Conservation (phyloP, 92 coral and sea anemone species). For the Porites rus region DNA sequence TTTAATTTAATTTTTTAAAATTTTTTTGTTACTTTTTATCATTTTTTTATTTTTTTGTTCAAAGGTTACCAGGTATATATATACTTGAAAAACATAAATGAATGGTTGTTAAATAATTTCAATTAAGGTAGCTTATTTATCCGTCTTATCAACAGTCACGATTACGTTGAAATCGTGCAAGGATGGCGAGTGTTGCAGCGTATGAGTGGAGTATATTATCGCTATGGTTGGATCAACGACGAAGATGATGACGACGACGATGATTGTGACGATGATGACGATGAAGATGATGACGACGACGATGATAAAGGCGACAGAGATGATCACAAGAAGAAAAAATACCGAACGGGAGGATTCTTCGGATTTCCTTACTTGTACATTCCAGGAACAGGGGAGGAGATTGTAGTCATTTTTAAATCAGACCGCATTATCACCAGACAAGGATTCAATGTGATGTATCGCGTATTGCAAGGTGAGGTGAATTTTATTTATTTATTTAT, state of each 20-base stretch:
- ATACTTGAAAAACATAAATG: too few relatives aligned
- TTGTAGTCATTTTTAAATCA: conserved; percentile 19
- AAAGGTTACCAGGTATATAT: too few relatives aligned
- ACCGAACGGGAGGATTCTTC: conserved; percentile 1
- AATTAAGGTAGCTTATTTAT: background rate
- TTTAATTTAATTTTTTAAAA: too few relatives aligned
- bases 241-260: conserved; percentile 16
- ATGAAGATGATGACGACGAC: conserved; percentile 36
- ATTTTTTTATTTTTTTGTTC: too few relatives aligned
- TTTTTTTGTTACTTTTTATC: too few relatives aligned
- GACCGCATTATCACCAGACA: conserved; percentile 22
- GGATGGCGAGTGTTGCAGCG: conserved; percentile 25
- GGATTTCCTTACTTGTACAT: conserved; percentile 39
- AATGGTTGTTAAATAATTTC: too few relatives aligned
- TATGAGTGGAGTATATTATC: conserved; percentile 32
- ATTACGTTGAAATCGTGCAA: conserved; percentile 23
- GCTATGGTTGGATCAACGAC: conserved; percentile 9
- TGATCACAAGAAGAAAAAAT: conserved; percentile 13
- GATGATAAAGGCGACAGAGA: conserved; percentile 25
- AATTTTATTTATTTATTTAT: background rate
- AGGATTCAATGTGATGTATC: conserved; percentile 31
- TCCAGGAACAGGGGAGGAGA: conserved; percentile 36
- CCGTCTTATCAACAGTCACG: background rate
- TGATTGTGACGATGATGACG: conserved; percentile 29
- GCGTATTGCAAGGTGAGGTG: conserved; percentile 19